Evolutionary conservation across 2,113 vertebrate genomes (phyloP).

Genomic region (Phrynosoma platyrhinos): DNA sequence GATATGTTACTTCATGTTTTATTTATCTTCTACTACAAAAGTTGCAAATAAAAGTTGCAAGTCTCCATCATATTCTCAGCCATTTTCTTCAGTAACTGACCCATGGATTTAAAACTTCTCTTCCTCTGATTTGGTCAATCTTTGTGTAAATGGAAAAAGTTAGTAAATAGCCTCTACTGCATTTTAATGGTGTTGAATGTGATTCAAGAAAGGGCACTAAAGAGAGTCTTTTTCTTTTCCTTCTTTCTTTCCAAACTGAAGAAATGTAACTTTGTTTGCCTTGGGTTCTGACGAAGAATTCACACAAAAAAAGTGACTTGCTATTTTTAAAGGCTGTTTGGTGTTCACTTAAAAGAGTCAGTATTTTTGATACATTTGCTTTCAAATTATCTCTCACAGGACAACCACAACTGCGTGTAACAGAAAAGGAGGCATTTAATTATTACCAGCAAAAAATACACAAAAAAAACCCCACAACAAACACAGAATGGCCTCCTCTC

Average conservation of each 20-base stretch:
- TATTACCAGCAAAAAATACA: neutral
- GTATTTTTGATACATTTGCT: neutral
- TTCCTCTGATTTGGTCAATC: conserved; percentile 4
- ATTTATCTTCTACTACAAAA: neutral
- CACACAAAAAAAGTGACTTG: neutral
- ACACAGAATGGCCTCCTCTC: neutral
- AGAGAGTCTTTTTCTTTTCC: neutral
- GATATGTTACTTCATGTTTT: neutral
- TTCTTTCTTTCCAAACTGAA: neutral
- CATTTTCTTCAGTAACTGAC: conserved; percentile 18
- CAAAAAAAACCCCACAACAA: neutral
- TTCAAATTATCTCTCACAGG: neutral
- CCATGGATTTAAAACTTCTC: conserved; percentile 16
- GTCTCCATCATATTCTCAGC: neutral
- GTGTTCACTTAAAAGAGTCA: neutral
- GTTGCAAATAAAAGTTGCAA: no score
- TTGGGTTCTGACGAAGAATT: conserved; percentile 11
- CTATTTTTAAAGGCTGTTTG: neutral
- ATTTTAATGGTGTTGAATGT: conserved; percentile 19
- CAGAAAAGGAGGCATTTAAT: neutral
- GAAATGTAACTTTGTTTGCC: conserved; percentile 13
- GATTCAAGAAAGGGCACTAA: neutral
- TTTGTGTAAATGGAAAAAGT: neutral
- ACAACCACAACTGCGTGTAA: neutral
- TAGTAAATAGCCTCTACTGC: conserved; percentile 6